Percentiles rank a stretch among this genome's conserved stretches.
These are phyloP conservation scores for Taenaris catops DNA, from an alignment of 2,888 invertebrate genomes.

Conservation along the genomic window DNA sequence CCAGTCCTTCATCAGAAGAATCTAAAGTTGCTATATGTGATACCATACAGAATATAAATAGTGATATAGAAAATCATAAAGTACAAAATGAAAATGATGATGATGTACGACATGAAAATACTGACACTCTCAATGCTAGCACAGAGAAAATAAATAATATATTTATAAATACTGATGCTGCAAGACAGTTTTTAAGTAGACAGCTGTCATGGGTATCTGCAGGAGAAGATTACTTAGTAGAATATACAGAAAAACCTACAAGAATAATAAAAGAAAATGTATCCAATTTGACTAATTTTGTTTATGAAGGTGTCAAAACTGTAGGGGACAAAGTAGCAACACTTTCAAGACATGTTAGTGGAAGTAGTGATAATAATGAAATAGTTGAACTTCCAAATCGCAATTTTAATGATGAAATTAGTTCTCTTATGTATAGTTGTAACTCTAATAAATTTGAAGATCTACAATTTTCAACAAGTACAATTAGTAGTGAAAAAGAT, in stretches of 20 bases:
- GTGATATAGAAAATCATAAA: slow-evolving; percentile 39
- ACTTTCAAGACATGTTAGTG: slow-evolving; percentile 86
- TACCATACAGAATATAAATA: slow-evolving; percentile 46
- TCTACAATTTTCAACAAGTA: slow-evolving; percentile 83
- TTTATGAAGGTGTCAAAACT: slow-evolving; percentile 87
- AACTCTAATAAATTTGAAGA: slow-evolving; percentile 79
- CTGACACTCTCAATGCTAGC: slow-evolving; percentile 41
- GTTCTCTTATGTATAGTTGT: slow-evolving; percentile 62
- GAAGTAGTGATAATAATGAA: slow-evolving; percentile 85
- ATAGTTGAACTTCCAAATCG: slow-evolving; percentile 65
- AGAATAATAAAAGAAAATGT: slow-evolving; percentile 87
- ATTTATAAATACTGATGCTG: slow-evolving; percentile 89
- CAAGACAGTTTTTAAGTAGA: slow-evolving; percentile 86
- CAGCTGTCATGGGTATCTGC: slow-evolving; percentile 87
- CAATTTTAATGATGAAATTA: slow-evolving; percentile 69
- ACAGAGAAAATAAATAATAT: slow-evolving; percentile 81
- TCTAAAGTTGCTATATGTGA: slow-evolving; percentile 69
- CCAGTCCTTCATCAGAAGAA: slow-evolving; percentile 78
- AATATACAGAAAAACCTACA: slow-evolving; percentile 83
- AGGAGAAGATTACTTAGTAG: slow-evolving; percentile 83
- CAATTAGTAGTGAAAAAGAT: slow-evolving; percentile 83
- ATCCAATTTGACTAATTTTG: slow-evolving; percentile 85
- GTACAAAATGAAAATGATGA: slow-evolving; percentile 38
- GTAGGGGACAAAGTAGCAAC: slow-evolving; percentile 87
- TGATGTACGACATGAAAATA: slow-evolving; percentile 39